phyloP scores from a whole-genome alignment of 2,888 invertebrate species.

The Dynastes hyllus region DNA sequence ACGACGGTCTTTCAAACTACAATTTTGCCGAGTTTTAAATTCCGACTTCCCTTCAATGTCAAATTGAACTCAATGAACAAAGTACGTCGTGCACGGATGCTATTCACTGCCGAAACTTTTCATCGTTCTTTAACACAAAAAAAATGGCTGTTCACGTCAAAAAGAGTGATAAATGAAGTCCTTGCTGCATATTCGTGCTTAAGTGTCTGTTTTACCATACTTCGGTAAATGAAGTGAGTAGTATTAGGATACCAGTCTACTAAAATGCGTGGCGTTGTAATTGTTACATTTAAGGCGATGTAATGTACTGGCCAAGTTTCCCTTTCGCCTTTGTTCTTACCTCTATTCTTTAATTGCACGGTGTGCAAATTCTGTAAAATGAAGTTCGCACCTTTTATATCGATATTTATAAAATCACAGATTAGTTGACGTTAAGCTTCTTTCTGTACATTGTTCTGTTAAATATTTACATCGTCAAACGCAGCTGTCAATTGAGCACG shows the following conservation, averaged over 20 bases:
- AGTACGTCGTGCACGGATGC: slow-evolving; percentile 12
- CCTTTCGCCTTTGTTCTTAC: slow-evolving; percentile 8
- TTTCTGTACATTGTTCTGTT: too few species aligned
- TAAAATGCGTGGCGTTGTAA: not conserved
- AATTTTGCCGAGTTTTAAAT: slow-evolving; percentile 35
- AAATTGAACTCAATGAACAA: slow-evolving; percentile 34
- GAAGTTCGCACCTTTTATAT: not conserved
- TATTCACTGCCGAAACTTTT: slow-evolving; percentile 40
- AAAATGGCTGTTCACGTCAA: slow-evolving; percentile 40
- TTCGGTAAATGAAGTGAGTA: slow-evolving; percentile 22
- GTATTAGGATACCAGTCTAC: slow-evolving; percentile 2
- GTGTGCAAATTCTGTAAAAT: not conserved
- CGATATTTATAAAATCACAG: not conserved
- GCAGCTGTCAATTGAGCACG: too few species aligned
- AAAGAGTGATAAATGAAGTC: slow-evolving; percentile 54
- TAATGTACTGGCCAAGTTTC: slow-evolving; percentile 1
- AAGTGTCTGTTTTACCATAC: slow-evolving; percentile 51
- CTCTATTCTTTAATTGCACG: slow-evolving; percentile 3
- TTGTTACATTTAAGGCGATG: slow-evolving; percentile 27
- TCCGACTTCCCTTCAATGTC: slow-evolving; percentile 33
- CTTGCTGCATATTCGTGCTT: slow-evolving; percentile 54
- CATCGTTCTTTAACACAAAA: slow-evolving; percentile 31
- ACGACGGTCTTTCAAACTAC: not conserved
- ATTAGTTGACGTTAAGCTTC: too few species aligned
- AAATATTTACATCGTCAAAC: too few species aligned